Evolutionary conservation across 2,888 invertebrate species (phyloP).

Genomic region (Caenorhabditis sp.): DNA sequence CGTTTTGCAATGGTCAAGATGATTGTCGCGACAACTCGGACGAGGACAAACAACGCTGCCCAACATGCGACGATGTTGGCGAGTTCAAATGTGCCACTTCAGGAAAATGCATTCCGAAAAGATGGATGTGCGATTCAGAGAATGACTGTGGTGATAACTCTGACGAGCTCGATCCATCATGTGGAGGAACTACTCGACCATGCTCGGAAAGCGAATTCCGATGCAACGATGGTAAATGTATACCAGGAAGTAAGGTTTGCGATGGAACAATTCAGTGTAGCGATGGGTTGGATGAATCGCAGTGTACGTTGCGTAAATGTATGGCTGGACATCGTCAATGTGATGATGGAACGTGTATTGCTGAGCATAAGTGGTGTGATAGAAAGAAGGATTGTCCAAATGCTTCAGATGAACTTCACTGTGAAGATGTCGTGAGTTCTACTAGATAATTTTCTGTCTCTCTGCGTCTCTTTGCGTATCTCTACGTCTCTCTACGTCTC

Average conservation of each 20-base stretch:
- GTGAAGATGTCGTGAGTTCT: slow-evolving; percentile 46
- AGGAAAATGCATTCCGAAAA: slow-evolving; percentile 79
- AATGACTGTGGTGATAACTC: slow-evolving; percentile 93
- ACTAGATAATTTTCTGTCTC: background rate
- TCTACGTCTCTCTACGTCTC: too few relatives aligned
- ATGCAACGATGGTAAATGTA: slow-evolving; percentile 82
- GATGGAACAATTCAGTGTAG: slow-evolving; percentile 92
- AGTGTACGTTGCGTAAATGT: slow-evolving; percentile 64
- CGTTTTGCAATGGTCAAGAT: slow-evolving; percentile 96
- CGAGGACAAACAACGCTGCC: slow-evolving; percentile 76
- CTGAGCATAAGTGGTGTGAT: slow-evolving; percentile 69
- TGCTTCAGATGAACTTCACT: slow-evolving; percentile 66
- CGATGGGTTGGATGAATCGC: slow-evolving; percentile 85
- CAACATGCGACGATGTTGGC: slow-evolving; percentile 84
- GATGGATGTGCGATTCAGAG: slow-evolving; percentile 76
- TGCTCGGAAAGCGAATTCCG: slow-evolving; percentile 72
- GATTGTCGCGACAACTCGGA: slow-evolving; percentile 88
- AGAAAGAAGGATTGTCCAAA: slow-evolving; percentile 68
- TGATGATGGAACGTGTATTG: slow-evolving; percentile 69
- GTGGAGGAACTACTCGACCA: slow-evolving; percentile 78
- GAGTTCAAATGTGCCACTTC: slow-evolving; percentile 83
- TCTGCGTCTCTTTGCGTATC: too few relatives aligned
- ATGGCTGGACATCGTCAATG: slow-evolving; percentile 64
- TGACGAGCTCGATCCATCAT: slow-evolving; percentile 75
- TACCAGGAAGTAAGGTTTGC: slow-evolving; percentile 91